These are phyloP conservation scores for Erethizon dorsatum DNA, from an alignment of 2,797 vertebrate genomes.

Conservation along the genomic window DNA sequence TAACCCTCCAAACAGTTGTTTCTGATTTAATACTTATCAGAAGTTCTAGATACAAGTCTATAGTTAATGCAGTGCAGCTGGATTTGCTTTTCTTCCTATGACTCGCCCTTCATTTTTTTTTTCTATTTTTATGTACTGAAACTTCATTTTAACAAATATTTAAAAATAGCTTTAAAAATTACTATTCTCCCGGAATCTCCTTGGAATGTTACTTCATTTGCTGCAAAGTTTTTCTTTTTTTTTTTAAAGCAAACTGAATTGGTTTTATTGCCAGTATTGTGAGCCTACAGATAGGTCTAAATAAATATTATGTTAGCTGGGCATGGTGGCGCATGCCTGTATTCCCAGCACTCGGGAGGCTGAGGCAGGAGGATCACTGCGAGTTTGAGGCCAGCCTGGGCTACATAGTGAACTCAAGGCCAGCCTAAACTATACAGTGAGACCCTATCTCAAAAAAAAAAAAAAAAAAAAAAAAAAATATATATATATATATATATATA, in stretches of 20 bases:
- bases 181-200: slow-evolving; percentile 63
- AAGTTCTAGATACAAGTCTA: slow-evolving; percentile 53
- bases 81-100: slow-evolving; percentile 63
- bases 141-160: slow-evolving; percentile 83
- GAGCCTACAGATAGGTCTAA: slow-evolving; percentile 49
- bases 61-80: slow-evolving; percentile 55
- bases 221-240: slow-evolving; percentile 55
- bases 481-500: too few species aligned
- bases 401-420: neutral
- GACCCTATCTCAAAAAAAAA: neutral
- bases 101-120: slow-evolving; percentile 71
- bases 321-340: neutral
- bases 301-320: slow-evolving; percentile 31
- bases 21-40: slow-evolving; percentile 19
- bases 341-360: neutral
- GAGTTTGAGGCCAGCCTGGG: neutral
- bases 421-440: neutral
- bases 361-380: neutral
- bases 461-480: neutral
- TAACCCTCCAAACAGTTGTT: slow-evolving; percentile 56
- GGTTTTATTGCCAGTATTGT: slow-evolving; percentile 66
- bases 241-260: slow-evolving; percentile 56
- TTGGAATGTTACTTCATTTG: slow-evolving; percentile 74
- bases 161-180: slow-evolving; percentile 75
- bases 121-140: slow-evolving; percentile 61